phyloP scores from a whole-genome alignment of 1,140 invertebrate species.

The Brachionus paranguensis region DNA sequence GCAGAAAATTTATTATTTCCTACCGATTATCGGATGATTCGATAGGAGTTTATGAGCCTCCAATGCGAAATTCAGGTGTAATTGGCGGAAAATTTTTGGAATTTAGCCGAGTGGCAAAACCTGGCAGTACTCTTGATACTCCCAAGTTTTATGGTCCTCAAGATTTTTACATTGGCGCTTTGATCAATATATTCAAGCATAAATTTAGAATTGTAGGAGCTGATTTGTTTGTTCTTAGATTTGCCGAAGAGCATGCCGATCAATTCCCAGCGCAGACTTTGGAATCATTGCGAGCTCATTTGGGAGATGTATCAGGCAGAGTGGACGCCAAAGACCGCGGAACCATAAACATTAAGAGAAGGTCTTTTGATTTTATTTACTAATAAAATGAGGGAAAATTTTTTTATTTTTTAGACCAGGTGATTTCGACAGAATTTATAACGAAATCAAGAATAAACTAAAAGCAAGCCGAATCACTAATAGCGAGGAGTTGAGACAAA shows the following conservation, averaged over 20 bases:
- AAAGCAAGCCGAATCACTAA: slow-evolving; percentile 55
- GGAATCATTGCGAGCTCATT: slow-evolving; percentile 20
- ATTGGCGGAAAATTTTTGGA: slow-evolving; percentile 56
- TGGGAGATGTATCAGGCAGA: slow-evolving; percentile 23
- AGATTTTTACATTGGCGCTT: slow-evolving; percentile 55
- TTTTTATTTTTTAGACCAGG: neutral
- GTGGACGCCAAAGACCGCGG: slow-evolving; percentile 3
- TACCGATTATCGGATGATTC: slow-evolving; percentile 55
- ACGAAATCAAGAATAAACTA: slow-evolving; percentile 50
- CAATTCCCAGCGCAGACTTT: slow-evolving; percentile 49
- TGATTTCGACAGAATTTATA: slow-evolving; percentile 19
- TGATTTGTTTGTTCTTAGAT: slow-evolving; percentile 54
- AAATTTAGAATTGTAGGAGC: slow-evolving; percentile 54
- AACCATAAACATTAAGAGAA: neutral
- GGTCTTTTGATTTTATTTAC: neutral
- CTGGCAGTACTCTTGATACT: slow-evolving; percentile 47
- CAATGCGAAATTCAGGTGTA: slow-evolving; percentile 52
- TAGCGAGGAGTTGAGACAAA: slow-evolving; percentile 51
- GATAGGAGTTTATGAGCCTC: slow-evolving; percentile 55
- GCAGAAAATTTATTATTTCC: slow-evolving; percentile 53
- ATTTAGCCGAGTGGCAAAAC: slow-evolving; percentile 52
- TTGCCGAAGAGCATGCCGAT: slow-evolving; percentile 51
- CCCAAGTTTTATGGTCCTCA: slow-evolving; percentile 54
- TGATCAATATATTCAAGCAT: slow-evolving; percentile 52
- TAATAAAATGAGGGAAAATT: neutral